phyloP scores from a whole-genome alignment of 1,140 invertebrate genomes.

The Drosophila tsacasi region DNA sequence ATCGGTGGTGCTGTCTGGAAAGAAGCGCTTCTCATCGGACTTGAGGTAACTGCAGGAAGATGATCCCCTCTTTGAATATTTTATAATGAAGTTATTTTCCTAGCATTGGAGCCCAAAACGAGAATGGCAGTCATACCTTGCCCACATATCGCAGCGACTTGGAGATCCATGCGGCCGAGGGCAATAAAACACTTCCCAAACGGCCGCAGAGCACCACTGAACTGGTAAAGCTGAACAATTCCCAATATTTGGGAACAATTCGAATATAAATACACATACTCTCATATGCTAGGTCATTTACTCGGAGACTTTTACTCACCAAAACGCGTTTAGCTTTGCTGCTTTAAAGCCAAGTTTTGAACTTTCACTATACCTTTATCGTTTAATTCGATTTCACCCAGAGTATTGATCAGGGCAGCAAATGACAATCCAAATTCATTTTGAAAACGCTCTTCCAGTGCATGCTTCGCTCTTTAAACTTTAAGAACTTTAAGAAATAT shows the following conservation, averaged over 20 bases:
- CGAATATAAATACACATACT: constrained; percentile 2
- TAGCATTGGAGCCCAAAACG: constrained; percentile 80
- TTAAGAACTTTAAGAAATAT: constrained; percentile 13
- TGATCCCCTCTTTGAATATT: too few species aligned
- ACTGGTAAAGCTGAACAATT: constrained; percentile 74
- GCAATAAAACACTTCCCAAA: constrained; percentile 83
- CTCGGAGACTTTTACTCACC: constrained; percentile 26
- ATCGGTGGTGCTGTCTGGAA: constrained; percentile 83
- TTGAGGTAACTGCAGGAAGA: constrained; percentile 68
- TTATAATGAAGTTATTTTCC: constrained; percentile 7
- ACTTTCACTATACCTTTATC: constrained; percentile 37
- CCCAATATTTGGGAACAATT: neutral
- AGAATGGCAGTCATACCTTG: constrained; percentile 79
- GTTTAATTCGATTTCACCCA: constrained; percentile 18
- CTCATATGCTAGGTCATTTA: constrained; percentile 44
- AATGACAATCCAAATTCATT: constrained; percentile 13
- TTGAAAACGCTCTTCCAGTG: constrained; percentile 37
- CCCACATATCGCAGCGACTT: constrained; percentile 87
- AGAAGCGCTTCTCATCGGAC: constrained; percentile 87
- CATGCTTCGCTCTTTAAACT: constrained; percentile 54
- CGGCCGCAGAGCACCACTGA: constrained; percentile 84
- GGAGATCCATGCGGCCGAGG: constrained; percentile 87
- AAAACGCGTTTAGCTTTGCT: constrained; percentile 62
- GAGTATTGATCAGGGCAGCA: constrained; percentile 15
- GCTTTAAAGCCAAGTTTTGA: constrained; percentile 61